A percentile compares a stretch with the other conserved stretches of the same genome.
Conservation (phyloP, 2,797 vertebrate species). For the Spinus olivaceus region DNA sequence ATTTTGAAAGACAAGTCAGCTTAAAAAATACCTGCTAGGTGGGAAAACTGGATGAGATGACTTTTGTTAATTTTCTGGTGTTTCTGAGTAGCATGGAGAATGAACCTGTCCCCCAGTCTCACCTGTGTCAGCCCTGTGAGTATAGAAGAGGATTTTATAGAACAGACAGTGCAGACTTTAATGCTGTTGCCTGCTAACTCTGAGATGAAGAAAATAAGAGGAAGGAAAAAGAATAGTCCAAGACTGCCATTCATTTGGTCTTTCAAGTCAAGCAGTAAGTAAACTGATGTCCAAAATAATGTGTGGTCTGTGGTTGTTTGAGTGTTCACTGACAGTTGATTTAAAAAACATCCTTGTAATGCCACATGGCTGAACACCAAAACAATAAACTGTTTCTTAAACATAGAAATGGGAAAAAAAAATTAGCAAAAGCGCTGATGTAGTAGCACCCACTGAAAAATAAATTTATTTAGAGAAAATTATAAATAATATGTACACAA, state of each 20-base stretch:
- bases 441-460: background rate
- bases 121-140: background rate
- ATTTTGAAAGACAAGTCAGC: background rate
- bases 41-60: background rate
- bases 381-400: background rate
- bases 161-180: background rate
- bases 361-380: background rate
- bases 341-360: background rate
- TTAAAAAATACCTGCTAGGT: background rate
- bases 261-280: background rate
- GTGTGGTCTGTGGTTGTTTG: background rate
- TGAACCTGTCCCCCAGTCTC: background rate
- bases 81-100: background rate
- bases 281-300: background rate
- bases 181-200: background rate
- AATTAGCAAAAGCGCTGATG: background rate
- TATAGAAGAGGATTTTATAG: background rate
- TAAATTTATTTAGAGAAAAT: slow-evolving; percentile 44
- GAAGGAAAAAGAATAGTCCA: background rate
- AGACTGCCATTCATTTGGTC: background rate
- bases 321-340: background rate
- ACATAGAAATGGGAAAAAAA: background rate
- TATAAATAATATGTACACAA: slow-evolving; percentile 33
- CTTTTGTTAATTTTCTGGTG: background rate
- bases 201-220: background rate